Evolutionary conservation across 2,797 vertebrate species (phyloP).

Genomic region (Silurus lanzhouensis): DNA sequence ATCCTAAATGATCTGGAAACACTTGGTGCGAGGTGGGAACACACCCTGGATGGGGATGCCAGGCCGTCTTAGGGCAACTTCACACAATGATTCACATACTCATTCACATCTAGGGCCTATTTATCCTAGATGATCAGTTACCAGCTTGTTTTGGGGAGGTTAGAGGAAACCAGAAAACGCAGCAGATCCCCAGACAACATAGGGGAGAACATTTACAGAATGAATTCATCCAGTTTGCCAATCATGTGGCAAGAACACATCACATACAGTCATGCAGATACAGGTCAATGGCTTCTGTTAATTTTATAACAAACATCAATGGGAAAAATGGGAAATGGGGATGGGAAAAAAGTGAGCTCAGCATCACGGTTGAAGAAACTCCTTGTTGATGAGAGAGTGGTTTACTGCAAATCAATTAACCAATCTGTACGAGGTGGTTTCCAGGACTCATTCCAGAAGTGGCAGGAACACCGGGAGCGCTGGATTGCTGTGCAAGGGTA

Average conservation of each 20-base stretch:
- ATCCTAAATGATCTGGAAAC: neutral
- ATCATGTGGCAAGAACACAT: neutral
- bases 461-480: too few species aligned
- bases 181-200: neutral
- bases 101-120: neutral
- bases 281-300: neutral
- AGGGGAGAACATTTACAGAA: neutral
- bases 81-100: neutral
- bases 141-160: neutral
- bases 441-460: too few species aligned
- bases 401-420: too few species aligned
- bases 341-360: too few species aligned
- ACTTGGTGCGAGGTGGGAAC: neutral
- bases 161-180: neutral
- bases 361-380: too few species aligned
- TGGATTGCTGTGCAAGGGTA: too few species aligned
- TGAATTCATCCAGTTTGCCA: neutral
- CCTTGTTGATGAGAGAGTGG: too few species aligned
- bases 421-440: too few species aligned
- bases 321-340: too few species aligned
- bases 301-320: neutral
- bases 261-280: neutral
- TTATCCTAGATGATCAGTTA: neutral
- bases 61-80: neutral
- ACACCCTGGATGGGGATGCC: neutral